phyloP scores from a whole-genome alignment of 2,797 vertebrate genomes.

The Sorex maritimensis region DNA sequence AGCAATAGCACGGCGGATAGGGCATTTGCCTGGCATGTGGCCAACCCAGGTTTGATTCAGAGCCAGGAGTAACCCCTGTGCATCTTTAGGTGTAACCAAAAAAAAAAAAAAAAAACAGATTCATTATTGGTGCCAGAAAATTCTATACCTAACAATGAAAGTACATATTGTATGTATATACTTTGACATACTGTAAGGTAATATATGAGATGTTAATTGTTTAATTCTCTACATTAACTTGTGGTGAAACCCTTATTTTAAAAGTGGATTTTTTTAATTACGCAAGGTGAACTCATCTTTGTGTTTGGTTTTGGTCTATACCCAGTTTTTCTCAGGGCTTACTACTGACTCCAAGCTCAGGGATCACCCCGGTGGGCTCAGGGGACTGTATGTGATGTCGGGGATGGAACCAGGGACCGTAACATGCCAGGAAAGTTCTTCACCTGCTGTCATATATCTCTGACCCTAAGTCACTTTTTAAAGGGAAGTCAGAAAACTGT shows the following conservation, averaged over 20 bases:
- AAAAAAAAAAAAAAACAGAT: constrained; percentile 29
- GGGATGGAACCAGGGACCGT: background rate
- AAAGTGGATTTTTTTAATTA: constrained; percentile 66
- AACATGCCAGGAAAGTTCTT: background rate
- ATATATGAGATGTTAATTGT: constrained; percentile 51
- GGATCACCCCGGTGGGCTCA: background rate
- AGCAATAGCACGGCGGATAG: too few relatives aligned
- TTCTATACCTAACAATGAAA: background rate
- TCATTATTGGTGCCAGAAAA: background rate
- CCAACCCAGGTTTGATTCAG: too few relatives aligned
- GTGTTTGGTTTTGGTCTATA: background rate
- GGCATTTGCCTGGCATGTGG: too few relatives aligned
- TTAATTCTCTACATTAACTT: background rate
- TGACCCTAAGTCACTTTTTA: background rate
- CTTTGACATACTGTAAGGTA: background rate
- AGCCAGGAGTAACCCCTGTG: too few relatives aligned
- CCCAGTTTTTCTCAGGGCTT: background rate
- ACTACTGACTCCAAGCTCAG: background rate
- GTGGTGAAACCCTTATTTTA: constrained; percentile 21
- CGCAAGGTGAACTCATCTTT: background rate
- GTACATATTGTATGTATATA: too few relatives aligned
- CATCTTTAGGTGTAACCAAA: too few relatives aligned
- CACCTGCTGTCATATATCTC: background rate
- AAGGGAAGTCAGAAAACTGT: background rate
- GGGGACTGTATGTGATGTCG: background rate